Evolutionary conservation across 2,113 vertebrate genomes (phyloP).

Genomic region (Peromyscus californicus): DNA sequence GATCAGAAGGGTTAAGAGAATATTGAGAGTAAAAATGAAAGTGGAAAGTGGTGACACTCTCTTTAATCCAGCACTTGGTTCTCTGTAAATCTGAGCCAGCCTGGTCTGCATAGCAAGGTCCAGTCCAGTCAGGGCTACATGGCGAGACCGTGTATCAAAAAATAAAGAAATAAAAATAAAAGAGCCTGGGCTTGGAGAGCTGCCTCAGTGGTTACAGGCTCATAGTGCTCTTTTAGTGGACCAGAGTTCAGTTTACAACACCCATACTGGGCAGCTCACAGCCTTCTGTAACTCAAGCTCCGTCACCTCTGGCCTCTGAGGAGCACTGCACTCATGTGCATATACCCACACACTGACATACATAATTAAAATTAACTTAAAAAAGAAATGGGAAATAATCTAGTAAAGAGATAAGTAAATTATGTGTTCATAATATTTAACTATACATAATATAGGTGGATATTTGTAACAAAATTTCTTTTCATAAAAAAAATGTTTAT

Average conservation of each 20-base stretch:
- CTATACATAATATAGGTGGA: not conserved
- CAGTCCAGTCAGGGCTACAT: not conserved
- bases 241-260: not conserved
- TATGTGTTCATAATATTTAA: not conserved
- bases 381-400: constrained; percentile 1
- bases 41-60: not conserved
- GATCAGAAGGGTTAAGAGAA: not conserved
- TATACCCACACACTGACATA: not conserved
- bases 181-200: not conserved
- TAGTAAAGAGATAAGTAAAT: constrained; percentile 12
- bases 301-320: not conserved
- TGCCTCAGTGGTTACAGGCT: not conserved
- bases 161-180: too few relatives aligned
- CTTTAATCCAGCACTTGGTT: not conserved
- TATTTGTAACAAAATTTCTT: constrained; percentile 28
- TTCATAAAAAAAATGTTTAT: constrained; percentile 36
- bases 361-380: not conserved
- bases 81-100: not conserved
- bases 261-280: not conserved
- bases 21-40: constrained; percentile 42
- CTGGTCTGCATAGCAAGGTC: not conserved
- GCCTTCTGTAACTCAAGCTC: not conserved
- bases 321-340: not conserved
- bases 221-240: not conserved
- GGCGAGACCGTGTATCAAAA: not conserved